phyloP scores from a whole-genome alignment of 2,888 invertebrate species.

The Andrena camellia region DNA sequence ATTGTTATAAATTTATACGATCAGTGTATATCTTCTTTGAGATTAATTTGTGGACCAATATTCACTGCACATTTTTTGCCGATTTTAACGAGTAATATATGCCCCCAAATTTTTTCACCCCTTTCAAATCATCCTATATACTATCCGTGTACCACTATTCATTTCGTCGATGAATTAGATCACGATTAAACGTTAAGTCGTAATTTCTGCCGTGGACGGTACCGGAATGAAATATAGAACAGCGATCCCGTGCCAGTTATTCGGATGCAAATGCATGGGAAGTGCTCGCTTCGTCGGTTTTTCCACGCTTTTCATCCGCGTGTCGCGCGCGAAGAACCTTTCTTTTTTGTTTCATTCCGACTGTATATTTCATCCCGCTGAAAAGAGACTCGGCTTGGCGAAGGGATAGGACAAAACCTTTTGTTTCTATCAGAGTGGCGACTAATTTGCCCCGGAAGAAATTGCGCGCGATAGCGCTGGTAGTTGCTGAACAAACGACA shows the following conservation, averaged over 20 bases:
- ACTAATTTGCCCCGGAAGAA: background rate
- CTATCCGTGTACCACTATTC: background rate
- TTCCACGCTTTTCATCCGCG: conserved; percentile 18
- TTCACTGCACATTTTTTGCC: too few species aligned
- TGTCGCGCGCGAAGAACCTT: background rate
- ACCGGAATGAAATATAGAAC: background rate
- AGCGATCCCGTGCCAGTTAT: conserved; percentile 14
- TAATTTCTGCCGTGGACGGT: background rate
- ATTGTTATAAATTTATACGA: too few species aligned
- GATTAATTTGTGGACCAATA: too few species aligned
- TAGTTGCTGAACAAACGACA: background rate
- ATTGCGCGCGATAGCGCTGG: background rate
- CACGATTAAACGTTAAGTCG: conserved; percentile 8
- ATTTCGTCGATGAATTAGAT: conserved; percentile 19
- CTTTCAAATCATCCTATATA: too few species aligned
- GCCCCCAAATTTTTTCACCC: too few species aligned
- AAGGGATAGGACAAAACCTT: conserved; percentile 10
- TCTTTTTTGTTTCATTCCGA: conserved; percentile 13
- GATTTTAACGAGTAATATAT: too few species aligned
- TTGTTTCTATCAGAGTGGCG: background rate
- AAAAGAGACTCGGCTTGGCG: background rate
- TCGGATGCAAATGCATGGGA: conserved; percentile 39
- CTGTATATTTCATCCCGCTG: conserved; percentile 30
- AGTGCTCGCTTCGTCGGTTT: conserved; percentile 12
- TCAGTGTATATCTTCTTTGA: too few species aligned